Percentiles rank a stretch among this genome's conserved stretches.
These are phyloP conservation scores for Batillaria attramentaria DNA, from an alignment of 1,140 invertebrate genomes.

Conservation along the genomic window DNA sequence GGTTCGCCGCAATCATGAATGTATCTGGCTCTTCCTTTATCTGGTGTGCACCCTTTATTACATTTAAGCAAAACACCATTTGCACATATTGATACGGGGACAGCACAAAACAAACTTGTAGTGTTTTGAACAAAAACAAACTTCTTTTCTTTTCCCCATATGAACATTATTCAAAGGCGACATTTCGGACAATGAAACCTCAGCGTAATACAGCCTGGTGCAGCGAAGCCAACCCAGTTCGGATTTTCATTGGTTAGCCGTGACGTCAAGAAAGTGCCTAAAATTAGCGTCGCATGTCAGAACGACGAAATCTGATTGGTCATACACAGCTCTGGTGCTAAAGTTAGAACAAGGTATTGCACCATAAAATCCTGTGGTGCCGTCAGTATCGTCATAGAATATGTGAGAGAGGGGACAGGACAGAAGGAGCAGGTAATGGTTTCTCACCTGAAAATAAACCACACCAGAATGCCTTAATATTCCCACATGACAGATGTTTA, in stretches of 20 bases:
- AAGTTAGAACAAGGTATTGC: conserved; percentile 51
- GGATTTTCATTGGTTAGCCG: conserved; percentile 28
- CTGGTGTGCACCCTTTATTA: neutral
- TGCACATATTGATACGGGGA: no score
- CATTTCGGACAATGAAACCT: no score
- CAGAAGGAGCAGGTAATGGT: neutral
- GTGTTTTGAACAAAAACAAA: no score
- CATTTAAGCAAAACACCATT: no score
- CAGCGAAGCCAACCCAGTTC: no score
- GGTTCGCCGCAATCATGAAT: neutral
- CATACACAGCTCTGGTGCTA: conserved; percentile 32
- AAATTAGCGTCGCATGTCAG: conserved; percentile 27
- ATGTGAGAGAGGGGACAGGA: conserved; percentile 40
- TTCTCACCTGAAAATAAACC: neutral
- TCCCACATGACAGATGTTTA: neutral
- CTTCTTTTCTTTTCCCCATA: no score
- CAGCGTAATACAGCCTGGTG: no score
- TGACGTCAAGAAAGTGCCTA: conserved; percentile 30
- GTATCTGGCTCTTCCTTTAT: neutral
- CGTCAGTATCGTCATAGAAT: conserved; percentile 23
- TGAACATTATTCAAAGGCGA: no score
- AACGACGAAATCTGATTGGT: conserved; percentile 32
- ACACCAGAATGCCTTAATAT: neutral
- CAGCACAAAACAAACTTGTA: no score
- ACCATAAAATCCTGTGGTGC: conserved; percentile 50